phyloP scores from a whole-genome alignment of 2,888 invertebrate genomes.

The Brachyopa scutellaris region DNA sequence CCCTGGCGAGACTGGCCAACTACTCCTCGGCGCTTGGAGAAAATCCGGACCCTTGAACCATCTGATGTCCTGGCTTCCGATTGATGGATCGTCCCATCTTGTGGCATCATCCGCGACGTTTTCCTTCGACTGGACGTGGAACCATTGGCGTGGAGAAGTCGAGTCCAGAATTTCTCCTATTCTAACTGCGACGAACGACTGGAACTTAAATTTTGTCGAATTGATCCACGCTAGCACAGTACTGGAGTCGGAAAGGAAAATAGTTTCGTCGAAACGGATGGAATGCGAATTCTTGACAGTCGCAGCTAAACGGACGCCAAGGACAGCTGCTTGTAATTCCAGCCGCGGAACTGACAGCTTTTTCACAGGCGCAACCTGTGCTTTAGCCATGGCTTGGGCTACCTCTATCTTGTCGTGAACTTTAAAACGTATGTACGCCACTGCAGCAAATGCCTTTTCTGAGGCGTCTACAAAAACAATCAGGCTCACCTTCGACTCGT shows the following conservation, averaged over 20 bases:
- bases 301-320: too few relatives aligned
- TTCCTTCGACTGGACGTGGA: neutral
- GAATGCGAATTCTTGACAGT: neutral
- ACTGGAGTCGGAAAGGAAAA: too few relatives aligned
- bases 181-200: neutral
- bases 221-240: too few relatives aligned
- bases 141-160: neutral
- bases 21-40: too few relatives aligned
- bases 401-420: neutral
- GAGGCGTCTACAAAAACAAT: neutral
- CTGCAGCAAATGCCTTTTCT: too few relatives aligned
- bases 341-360: too few relatives aligned
- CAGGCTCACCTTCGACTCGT: neutral
- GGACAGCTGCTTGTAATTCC: neutral
- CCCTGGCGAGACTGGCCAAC: too few relatives aligned
- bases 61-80: neutral
- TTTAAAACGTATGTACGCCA: neutral
- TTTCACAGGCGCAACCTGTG: too few relatives aligned
- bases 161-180: neutral
- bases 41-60: conserved; percentile 1
- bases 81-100: neutral
- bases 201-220: neutral
- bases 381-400: neutral
- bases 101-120: neutral
- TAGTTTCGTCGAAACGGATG: neutral